Evolutionary conservation across 2,888 invertebrate genomes (phyloP).

Genomic region (Acleris emargana): DNA sequence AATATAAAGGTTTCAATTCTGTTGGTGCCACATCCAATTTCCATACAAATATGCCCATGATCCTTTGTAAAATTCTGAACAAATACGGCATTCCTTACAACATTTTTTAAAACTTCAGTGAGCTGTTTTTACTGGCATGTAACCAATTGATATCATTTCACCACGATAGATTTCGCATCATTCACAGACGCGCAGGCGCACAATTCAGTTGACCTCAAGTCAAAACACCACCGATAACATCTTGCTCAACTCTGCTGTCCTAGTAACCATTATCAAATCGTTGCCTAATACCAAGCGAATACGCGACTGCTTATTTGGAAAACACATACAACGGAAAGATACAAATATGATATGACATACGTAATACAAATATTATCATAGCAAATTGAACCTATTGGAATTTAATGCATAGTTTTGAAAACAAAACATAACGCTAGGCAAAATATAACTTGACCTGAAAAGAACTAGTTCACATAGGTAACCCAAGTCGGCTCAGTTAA

Average conservation of each 20-base stretch:
- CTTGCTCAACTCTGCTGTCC: conserved; percentile 28
- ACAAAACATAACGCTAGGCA: not conserved
- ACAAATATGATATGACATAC: not conserved
- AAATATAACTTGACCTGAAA: not conserved
- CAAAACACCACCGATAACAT: conserved; percentile 22
- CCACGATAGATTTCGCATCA: conserved; percentile 1
- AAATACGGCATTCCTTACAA: no score
- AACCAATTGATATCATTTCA: not conserved
- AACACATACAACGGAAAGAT: conserved; percentile 16
- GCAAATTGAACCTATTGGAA: not conserved
- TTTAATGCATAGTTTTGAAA: not conserved
- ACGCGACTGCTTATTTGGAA: conserved; percentile 4
- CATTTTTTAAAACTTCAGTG: no score
- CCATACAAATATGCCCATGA: no score
- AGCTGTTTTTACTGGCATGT: no score
- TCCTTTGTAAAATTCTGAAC: no score
- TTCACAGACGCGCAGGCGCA: not conserved
- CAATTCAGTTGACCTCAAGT: conserved; percentile 13
- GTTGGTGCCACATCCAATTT: no score
- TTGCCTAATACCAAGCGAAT: conserved; percentile 16
- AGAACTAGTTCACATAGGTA: not conserved
- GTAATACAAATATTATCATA: not conserved
- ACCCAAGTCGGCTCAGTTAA: not conserved
- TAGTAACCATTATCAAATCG: conserved; percentile 29
- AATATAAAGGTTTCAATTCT: no score